phyloP scores from a whole-genome alignment of 2,888 invertebrate species.

The Hypselothyrea guttata region DNA sequence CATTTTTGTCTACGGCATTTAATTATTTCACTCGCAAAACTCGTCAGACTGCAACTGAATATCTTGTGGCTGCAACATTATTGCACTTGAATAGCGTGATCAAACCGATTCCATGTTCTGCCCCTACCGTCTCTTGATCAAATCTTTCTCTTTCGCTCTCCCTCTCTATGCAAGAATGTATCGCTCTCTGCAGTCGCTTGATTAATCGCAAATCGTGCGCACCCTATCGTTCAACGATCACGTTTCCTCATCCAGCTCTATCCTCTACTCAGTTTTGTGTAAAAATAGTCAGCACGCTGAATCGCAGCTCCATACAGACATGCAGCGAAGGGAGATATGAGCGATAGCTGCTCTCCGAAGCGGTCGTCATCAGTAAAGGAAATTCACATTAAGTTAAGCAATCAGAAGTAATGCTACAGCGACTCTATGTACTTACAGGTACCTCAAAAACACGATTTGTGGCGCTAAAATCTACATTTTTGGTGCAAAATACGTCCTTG shows the following conservation, averaged over 20 bases:
- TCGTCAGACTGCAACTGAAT: constrained; percentile 8
- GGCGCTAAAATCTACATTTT: too few relatives aligned
- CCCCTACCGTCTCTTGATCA: not conserved
- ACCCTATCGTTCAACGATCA: constrained; percentile 68
- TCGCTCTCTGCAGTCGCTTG: constrained; percentile 45
- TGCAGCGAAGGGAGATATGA: constrained; percentile 14
- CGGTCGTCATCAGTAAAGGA: too few relatives aligned
- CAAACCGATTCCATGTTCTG: constrained; percentile 44
- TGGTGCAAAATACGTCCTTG: too few relatives aligned
- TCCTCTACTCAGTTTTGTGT: constrained; percentile 17
- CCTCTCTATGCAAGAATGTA: constrained; percentile 49
- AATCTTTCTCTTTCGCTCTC: not conserved
- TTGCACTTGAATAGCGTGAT: not conserved
- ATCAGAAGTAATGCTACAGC: constrained; percentile 3
- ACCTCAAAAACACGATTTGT: too few relatives aligned
- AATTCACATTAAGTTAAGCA: too few relatives aligned
- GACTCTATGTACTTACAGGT: too few relatives aligned
- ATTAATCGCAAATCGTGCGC: constrained; percentile 77
- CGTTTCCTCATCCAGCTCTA: constrained; percentile 55
- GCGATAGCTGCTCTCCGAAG: not conserved
- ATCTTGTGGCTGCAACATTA: not conserved
- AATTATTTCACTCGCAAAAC: constrained; percentile 57
- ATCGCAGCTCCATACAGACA: constrained; percentile 28
- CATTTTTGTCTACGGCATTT: constrained; percentile 43
- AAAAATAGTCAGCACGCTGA: constrained; percentile 52